A percentile compares a stretch with the other conserved stretches of the same genome.
phyloP scores from a whole-genome alignment of 2,888 invertebrate genomes.

The Orchesella flavescens region DNA sequence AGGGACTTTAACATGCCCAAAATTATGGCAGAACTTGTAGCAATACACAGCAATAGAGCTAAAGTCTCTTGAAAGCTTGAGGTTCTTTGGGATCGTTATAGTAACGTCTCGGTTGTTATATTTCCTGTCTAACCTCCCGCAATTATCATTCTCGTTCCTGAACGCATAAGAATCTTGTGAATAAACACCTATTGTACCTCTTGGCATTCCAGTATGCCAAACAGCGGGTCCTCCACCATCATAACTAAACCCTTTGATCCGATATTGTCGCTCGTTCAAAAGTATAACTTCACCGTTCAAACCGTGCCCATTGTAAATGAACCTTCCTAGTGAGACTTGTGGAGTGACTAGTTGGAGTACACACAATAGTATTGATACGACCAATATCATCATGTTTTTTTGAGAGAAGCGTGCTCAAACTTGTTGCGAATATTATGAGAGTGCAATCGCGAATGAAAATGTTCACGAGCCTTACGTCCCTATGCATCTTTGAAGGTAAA shows the following conservation, averaged over 20 bases:
- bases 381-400: too few relatives aligned
- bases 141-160: slow-evolving; percentile 19
- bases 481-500: too few relatives aligned
- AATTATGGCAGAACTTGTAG: slow-evolving; percentile 90
- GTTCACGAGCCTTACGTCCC: too few relatives aligned
- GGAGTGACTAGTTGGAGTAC: not conserved
- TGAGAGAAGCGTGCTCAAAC: too few relatives aligned
- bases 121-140: not conserved
- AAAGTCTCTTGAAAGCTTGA: slow-evolving; percentile 78
- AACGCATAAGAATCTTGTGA: slow-evolving; percentile 13
- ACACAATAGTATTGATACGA: not conserved
- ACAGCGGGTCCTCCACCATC: slow-evolving; percentile 24
- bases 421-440: too few relatives aligned
- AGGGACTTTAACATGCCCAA: slow-evolving; percentile 90
- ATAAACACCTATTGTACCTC: slow-evolving; percentile 30
- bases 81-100: slow-evolving; percentile 18
- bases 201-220: slow-evolving; percentile 34
- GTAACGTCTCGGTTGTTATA: slow-evolving; percentile 4
- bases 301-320: slow-evolving; percentile 29
- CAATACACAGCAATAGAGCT: slow-evolving; percentile 94
- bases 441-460: too few relatives aligned
- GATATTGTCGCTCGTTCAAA: slow-evolving; percentile 40
- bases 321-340: slow-evolving; percentile 35
- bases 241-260: slow-evolving; percentile 35
- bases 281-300: slow-evolving; percentile 34